A percentile compares a stretch with the other conserved stretches of the same genome.
These are phyloP conservation scores for Lithophane leautieri DNA, from an alignment of 2,888 invertebrate species.

Conservation along the genomic window DNA sequence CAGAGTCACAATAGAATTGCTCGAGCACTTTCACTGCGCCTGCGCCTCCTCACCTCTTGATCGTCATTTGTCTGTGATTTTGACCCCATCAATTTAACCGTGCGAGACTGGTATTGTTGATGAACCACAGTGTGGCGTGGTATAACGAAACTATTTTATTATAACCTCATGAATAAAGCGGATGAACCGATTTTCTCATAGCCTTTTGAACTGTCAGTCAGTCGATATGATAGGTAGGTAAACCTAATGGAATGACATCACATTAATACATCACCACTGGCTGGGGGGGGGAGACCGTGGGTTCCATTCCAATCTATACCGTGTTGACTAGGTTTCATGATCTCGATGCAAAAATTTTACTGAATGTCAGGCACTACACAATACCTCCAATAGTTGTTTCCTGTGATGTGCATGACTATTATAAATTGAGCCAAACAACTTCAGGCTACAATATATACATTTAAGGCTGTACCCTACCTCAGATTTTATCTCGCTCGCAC, in stretches of 20 bases:
- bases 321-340: slow-evolving; percentile 13
- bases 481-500: too few species aligned
- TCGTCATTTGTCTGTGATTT: slow-evolving; percentile 78
- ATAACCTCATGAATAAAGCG: slow-evolving; percentile 41
- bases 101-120: slow-evolving; percentile 70
- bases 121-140: slow-evolving; percentile 39
- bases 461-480: too few species aligned
- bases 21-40: slow-evolving; percentile 79
- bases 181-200: slow-evolving; percentile 58
- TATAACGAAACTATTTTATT: slow-evolving; percentile 59
- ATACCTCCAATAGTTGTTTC: slow-evolving; percentile 8
- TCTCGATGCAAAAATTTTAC: slow-evolving; percentile 10
- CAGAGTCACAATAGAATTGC: slow-evolving; percentile 83
- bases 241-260: slow-evolving; percentile 53
- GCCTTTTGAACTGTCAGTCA: slow-evolving; percentile 60
- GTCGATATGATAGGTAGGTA: slow-evolving; percentile 19
- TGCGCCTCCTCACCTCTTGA: slow-evolving; percentile 71
- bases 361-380: slow-evolving; percentile 1
- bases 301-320: slow-evolving; percentile 8
- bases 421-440: slow-evolving; percentile 15
- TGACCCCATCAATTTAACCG: slow-evolving; percentile 77
- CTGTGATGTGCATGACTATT: neutral
- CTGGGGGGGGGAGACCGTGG: neutral
- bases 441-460: neutral
- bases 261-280: slow-evolving; percentile 31